Evolutionary conservation across 2,888 invertebrate species (phyloP).

Genomic region (Athripsodes cinereus): DNA sequence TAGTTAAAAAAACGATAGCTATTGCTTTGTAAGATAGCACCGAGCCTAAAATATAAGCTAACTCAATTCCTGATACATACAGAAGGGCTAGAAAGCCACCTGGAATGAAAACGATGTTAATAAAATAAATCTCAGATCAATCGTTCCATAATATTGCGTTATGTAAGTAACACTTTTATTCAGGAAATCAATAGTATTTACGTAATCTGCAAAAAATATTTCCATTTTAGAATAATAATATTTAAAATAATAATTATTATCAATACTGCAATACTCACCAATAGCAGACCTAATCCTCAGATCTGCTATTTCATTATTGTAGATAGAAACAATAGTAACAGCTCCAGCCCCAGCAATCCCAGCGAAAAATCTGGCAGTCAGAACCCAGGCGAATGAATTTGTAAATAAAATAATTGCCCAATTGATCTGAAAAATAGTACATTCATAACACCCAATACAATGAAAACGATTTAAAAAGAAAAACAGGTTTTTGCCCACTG

Average conservation of each 20-base stretch:
- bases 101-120: constrained; percentile 2
- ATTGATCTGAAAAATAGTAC: constrained; percentile 22
- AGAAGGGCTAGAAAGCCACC: constrained; percentile 21
- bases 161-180: too few species aligned
- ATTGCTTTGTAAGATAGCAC: constrained; percentile 5
- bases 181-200: background rate
- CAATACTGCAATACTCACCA: too few species aligned
- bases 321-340: constrained; percentile 23
- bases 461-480: too few species aligned
- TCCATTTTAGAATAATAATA: too few species aligned
- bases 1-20: constrained; percentile 30
- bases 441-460: too few species aligned
- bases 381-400: constrained; percentile 6
- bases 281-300: constrained; percentile 37
- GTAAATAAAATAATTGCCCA: constrained; percentile 19
- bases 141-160: too few species aligned
- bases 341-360: constrained; percentile 21
- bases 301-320: constrained; percentile 22
- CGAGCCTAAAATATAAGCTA: constrained; percentile 17
- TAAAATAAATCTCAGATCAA: too few species aligned
- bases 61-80: constrained; percentile 17
- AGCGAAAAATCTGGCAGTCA: constrained; percentile 17
- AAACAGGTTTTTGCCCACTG: too few species aligned
- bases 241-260: too few species aligned
- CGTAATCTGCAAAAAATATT: background rate